Conservation (phyloP, 1,140 invertebrate genomes). For the Maniola jurtina region DNA sequence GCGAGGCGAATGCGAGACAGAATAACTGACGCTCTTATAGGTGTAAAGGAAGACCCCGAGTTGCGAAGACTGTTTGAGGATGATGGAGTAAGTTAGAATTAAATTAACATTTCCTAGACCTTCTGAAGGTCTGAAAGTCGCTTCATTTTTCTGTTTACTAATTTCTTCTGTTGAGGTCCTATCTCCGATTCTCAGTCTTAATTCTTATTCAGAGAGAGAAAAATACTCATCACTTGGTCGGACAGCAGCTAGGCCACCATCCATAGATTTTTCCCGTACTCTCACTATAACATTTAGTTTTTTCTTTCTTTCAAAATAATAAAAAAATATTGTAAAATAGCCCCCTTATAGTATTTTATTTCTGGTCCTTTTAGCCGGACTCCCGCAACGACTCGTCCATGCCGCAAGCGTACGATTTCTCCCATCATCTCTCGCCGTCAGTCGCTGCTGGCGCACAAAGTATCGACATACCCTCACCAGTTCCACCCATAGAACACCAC, state of each 20-base stretch:
- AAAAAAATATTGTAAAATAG: no score
- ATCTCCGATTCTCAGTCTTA: no score
- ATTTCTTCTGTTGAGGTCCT: no score
- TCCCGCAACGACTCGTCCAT: slow-evolving; percentile 73
- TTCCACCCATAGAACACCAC: slow-evolving; percentile 55
- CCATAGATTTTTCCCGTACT: no score
- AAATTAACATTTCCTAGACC: neutral
- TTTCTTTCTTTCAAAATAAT: no score
- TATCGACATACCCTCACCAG: slow-evolving; percentile 71
- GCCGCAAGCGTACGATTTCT: slow-evolving; percentile 74
- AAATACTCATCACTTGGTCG: no score
- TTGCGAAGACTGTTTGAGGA: slow-evolving; percentile 88
- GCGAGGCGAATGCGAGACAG: slow-evolving; percentile 93
- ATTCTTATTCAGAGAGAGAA: no score
- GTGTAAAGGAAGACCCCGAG: slow-evolving; percentile 61
- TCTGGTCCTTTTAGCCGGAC: slow-evolving; percentile 51
- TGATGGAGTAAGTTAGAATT: slow-evolving; percentile 81
- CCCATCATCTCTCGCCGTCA: slow-evolving; percentile 67
- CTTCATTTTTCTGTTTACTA: no score
- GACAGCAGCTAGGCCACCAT: no score
- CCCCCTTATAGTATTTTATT: slow-evolving; percentile 8
- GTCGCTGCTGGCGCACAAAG: slow-evolving; percentile 62
- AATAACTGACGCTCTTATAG: slow-evolving; percentile 84
- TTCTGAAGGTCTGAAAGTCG: no score
- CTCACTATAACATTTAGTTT: no score